Evolutionary conservation across 2,797 vertebrate genomes (phyloP).

Genomic region (Austrolebias charrua): DNA sequence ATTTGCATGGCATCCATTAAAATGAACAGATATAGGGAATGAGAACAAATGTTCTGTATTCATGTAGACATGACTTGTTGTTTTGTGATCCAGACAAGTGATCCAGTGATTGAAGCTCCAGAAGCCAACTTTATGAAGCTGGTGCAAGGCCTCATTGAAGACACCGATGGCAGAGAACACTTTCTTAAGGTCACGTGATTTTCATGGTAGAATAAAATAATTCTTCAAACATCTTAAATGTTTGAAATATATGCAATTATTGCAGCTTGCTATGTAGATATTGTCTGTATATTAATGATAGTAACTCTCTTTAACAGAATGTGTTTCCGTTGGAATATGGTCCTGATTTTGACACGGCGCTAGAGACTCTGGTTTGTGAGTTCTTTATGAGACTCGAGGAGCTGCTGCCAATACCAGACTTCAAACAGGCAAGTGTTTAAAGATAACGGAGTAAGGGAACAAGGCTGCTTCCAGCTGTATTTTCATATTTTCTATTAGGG

Average conservation of each 20-base stretch:
- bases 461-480: no score
- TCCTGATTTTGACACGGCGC: constrained; percentile 75
- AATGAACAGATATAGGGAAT: no score
- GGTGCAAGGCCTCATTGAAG: constrained; percentile 77
- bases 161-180: constrained; percentile 76
- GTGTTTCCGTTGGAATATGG: constrained; percentile 78
- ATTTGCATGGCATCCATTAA: not conserved
- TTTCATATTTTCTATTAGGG: not conserved
- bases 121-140: constrained; percentile 80
- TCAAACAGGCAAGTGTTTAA: constrained; percentile 68
- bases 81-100: constrained; percentile 61
- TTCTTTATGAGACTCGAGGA: constrained; percentile 76
- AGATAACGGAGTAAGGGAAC: not conserved
- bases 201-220: not conserved
- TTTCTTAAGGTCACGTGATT: constrained; percentile 69
- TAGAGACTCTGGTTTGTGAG: constrained; percentile 76
- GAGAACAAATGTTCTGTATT: not conserved
- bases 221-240: not conserved
- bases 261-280: not conserved
- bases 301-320: constrained; percentile 55
- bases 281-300: not conserved
- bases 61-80: not conserved
- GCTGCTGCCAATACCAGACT: constrained; percentile 76
- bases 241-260: not conserved
- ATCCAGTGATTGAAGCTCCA: constrained; percentile 73